Conservation (phyloP, 2,797 vertebrate genomes). For the Myotis vivesi region DNA sequence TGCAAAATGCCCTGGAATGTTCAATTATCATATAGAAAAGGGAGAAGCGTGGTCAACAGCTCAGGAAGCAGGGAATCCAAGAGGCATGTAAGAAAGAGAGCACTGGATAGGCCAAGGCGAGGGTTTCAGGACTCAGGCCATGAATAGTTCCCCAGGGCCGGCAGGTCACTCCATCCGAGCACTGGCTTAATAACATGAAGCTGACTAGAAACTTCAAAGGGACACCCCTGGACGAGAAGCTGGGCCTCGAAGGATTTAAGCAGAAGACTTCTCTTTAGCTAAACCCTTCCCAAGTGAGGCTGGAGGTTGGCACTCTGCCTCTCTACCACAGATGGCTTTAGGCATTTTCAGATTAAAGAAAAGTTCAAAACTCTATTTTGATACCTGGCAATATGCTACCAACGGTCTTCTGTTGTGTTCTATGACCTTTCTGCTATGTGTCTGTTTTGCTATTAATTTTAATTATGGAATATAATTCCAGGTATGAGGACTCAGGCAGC, state of each 20-base stretch:
- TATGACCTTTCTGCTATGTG: slow-evolving; percentile 94
- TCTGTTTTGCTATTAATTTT: slow-evolving; percentile 97
- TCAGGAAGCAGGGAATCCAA: slow-evolving; percentile 21
- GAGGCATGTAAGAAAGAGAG: not conserved
- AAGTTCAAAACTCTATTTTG: slow-evolving; percentile 90
- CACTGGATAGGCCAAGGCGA: not conserved
- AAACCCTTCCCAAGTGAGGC: not conserved
- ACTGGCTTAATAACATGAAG: not conserved
- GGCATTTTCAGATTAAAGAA: slow-evolving; percentile 89
- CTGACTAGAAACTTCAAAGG: slow-evolving; percentile 17
- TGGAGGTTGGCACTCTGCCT: not conserved
- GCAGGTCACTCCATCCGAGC: not conserved
- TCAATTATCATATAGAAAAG: not conserved
- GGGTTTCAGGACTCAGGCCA: not conserved
- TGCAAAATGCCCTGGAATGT: not conserved
- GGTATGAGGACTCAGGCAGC: slow-evolving; percentile 89
- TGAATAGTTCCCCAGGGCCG: not conserved
- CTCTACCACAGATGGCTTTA: slow-evolving; percentile 70
- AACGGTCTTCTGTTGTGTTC: slow-evolving; percentile 86
- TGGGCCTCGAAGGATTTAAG: not conserved
- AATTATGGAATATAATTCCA: slow-evolving; percentile 92
- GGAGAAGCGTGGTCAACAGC: not conserved
- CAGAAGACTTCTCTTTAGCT: slow-evolving; percentile 18
- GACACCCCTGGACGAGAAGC: not conserved
- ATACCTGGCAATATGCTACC: slow-evolving; percentile 88